phyloP scores from a whole-genome alignment of 2,888 invertebrate species.

The Drosophila prostipennis region DNA sequence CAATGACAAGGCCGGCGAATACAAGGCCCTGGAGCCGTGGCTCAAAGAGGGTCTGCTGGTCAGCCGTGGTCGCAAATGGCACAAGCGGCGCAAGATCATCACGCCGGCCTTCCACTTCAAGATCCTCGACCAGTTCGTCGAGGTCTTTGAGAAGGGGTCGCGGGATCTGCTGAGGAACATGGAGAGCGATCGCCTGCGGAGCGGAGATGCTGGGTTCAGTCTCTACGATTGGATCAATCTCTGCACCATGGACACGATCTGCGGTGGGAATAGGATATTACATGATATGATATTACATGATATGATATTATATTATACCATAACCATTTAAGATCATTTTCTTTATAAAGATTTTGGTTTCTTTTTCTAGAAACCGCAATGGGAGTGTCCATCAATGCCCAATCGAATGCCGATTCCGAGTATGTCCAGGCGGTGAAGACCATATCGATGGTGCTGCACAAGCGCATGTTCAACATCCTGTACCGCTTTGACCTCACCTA shows the following conservation, averaged over 20 bases:
- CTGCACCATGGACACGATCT: slow-evolving; percentile 87
- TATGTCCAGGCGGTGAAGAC: slow-evolving; percentile 91
- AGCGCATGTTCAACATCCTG: slow-evolving; percentile 83
- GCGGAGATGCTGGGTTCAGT: slow-evolving; percentile 86
- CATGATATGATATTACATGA: too few relatives aligned
- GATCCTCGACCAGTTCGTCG: slow-evolving; percentile 90
- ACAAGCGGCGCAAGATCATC: slow-evolving; percentile 88
- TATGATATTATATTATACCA: too few relatives aligned
- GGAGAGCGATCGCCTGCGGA: slow-evolving; percentile 84
- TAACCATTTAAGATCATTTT: background rate
- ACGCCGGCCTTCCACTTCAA: slow-evolving; percentile 93
- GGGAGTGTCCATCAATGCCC: slow-evolving; percentile 91
- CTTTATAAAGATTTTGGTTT: background rate
- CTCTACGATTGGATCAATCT: slow-evolving; percentile 87
- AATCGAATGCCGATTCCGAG: slow-evolving; percentile 87
- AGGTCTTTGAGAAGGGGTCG: slow-evolving; percentile 88
- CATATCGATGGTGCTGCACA: slow-evolving; percentile 82
- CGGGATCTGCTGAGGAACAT: slow-evolving; percentile 86
- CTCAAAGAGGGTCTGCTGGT: slow-evolving; percentile 86
- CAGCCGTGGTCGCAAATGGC: slow-evolving; percentile 83
- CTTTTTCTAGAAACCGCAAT: slow-evolving; percentile 90
- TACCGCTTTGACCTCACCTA: slow-evolving; percentile 82
- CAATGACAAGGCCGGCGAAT: slow-evolving; percentile 86
- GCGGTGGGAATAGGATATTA: slow-evolving; percentile 84
- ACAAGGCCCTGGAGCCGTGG: slow-evolving; percentile 85